These are phyloP conservation scores for Labeo calbasu DNA, from an alignment of 2,797 vertebrate genomes.

Conservation along the genomic window DNA sequence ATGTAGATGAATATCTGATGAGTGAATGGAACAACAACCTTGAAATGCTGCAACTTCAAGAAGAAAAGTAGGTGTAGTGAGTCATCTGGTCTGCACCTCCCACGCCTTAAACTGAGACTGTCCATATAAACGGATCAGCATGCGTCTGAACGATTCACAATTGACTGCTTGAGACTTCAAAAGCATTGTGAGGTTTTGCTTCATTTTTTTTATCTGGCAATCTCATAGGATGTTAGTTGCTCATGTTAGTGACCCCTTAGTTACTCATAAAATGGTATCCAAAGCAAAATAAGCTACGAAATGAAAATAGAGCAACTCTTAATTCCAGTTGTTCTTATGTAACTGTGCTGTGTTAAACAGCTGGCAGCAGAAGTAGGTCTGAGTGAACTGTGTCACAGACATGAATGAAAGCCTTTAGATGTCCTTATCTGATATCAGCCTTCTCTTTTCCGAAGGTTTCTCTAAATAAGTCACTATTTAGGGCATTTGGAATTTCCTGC, in stretches of 20 bases:
- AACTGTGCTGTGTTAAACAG: slow-evolving; percentile 18
- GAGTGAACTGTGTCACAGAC: slow-evolving; percentile 18
- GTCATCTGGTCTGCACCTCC: background rate
- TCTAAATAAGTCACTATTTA: slow-evolving; percentile 12
- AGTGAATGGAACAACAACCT: background rate
- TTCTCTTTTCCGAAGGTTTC: background rate
- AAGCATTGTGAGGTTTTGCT: background rate
- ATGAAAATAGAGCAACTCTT: background rate
- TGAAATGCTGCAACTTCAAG: background rate
- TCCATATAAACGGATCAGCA: background rate
- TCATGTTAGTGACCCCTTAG: background rate
- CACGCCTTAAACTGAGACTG: background rate
- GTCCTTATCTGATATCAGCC: background rate
- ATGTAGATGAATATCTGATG: background rate
- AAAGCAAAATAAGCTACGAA: background rate
- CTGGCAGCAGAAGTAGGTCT: slow-evolving; percentile 20
- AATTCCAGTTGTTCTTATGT: slow-evolving; percentile 19
- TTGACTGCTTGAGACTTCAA: background rate
- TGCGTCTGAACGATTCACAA: background rate
- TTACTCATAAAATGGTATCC: background rate
- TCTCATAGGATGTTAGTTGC: background rate
- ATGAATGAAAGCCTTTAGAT: background rate
- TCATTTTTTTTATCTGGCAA: background rate
- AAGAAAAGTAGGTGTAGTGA: slow-evolving; percentile 4
- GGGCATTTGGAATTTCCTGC: too few species aligned